These are phyloP conservation scores for Coremacera marginata DNA, from an alignment of 2,888 invertebrate genomes.

Conservation along the genomic window DNA sequence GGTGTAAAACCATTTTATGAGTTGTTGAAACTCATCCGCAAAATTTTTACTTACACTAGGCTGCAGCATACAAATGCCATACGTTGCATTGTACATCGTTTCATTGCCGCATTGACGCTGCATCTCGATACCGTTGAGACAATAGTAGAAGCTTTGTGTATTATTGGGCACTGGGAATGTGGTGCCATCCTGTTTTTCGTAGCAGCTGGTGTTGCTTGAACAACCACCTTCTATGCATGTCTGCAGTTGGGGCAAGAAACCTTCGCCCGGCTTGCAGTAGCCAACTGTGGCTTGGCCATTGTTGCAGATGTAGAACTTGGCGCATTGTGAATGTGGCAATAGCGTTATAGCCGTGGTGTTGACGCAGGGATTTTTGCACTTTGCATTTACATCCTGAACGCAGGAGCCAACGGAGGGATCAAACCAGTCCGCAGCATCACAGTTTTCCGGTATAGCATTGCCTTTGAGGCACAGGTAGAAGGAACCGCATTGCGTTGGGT, in stretches of 20 bases:
- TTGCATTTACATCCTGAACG: conserved; percentile 54
- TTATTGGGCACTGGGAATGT: conserved; percentile 51
- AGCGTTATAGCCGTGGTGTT: conserved; percentile 36
- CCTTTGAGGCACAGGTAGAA: conserved; percentile 57
- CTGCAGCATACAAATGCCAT: conserved; percentile 45
- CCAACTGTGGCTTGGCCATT: conserved; percentile 54
- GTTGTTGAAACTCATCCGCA: background rate
- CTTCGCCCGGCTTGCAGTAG: conserved; percentile 51
- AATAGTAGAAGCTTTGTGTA: conserved; percentile 52
- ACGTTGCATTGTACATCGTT: conserved; percentile 27
- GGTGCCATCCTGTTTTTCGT: conserved; percentile 46
- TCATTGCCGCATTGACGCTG: conserved; percentile 47
- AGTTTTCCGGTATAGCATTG: conserved; percentile 47
- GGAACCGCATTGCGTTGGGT: conserved; percentile 55
- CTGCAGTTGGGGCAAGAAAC: conserved; percentile 50
- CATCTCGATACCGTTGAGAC: conserved; percentile 45
- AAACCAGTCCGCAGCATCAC: conserved; percentile 54
- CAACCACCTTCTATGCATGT: conserved; percentile 48
- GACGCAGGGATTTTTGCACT: conserved; percentile 61
- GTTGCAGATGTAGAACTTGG: conserved; percentile 58
- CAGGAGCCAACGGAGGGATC: conserved; percentile 45
- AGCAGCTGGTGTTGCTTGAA: conserved; percentile 49
- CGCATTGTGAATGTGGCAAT: conserved; percentile 59
- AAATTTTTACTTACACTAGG: conserved; percentile 54
- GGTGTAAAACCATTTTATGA: background rate